Evolutionary conservation across 2,797 vertebrate species (phyloP).

Genomic region (Hypotaenidia okinawae): DNA sequence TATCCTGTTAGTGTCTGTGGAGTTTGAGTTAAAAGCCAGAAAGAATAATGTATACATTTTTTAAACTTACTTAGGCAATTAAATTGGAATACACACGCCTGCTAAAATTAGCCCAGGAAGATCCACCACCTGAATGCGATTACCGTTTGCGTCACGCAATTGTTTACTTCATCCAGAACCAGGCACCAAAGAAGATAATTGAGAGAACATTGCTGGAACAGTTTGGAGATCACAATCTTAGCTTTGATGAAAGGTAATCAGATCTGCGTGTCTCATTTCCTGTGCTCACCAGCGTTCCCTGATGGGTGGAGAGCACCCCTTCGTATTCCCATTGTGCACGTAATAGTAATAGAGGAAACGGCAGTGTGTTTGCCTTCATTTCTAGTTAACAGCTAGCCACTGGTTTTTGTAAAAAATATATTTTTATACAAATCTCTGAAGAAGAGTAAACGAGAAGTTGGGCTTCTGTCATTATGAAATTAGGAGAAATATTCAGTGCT

Average conservation of each 20-base stretch:
- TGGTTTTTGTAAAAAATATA: neutral
- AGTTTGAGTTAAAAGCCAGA: neutral
- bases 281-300: neutral
- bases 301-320: neutral
- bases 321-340: neutral
- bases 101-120: slow-evolving; percentile 92
- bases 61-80: slow-evolving; percentile 84
- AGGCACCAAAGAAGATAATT: slow-evolving; percentile 96
- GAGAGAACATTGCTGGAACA: slow-evolving; percentile 95
- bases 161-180: slow-evolving; percentile 96
- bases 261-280: neutral
- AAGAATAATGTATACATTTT: neutral
- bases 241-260: slow-evolving; percentile 93
- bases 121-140: slow-evolving; percentile 90
- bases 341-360: neutral
- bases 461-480: neutral
- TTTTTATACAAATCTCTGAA: neutral
- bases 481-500: neutral
- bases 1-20: neutral
- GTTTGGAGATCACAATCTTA: slow-evolving; percentile 95
- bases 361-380: neutral
- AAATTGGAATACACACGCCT: slow-evolving; percentile 94
- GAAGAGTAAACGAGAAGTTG: neutral
- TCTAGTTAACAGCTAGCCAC: neutral
- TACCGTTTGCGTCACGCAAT: slow-evolving; percentile 92